Percentiles rank a stretch among this genome's conserved stretches.
phyloP scores from a whole-genome alignment of 2,888 invertebrate species.

The Netelia inedita region DNA sequence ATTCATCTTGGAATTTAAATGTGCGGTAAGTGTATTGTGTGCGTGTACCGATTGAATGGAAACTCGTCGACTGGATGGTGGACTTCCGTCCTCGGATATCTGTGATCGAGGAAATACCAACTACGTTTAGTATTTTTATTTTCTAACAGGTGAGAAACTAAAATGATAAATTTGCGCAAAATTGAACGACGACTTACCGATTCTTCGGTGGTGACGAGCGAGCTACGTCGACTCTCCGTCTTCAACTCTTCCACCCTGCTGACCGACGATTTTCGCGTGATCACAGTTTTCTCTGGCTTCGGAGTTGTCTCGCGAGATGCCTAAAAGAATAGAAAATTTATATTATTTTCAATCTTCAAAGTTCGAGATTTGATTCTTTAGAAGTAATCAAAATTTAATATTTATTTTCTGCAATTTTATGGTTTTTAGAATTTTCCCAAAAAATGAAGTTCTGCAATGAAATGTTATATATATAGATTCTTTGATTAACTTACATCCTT shows the following conservation, averaged over 20 bases:
- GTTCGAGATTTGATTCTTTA: not conserved
- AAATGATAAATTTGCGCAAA: conserved; percentile 19
- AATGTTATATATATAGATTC: not conserved
- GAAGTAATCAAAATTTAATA: not conserved
- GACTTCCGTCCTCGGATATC: conserved; percentile 78
- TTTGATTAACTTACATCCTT: conserved; percentile 73
- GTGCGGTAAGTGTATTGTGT: conserved; percentile 24
- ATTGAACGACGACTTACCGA: conserved; percentile 71
- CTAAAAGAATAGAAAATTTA: conserved; percentile 33
- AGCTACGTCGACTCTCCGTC: conserved; percentile 83
- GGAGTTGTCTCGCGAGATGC: conserved; percentile 76
- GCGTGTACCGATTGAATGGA: conserved; percentile 80
- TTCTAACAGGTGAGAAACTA: not conserved
- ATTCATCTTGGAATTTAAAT: conserved; percentile 19
- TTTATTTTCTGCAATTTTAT: no score
- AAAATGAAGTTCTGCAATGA: not conserved
- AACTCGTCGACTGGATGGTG: conserved; percentile 78
- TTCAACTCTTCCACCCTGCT: conserved; percentile 82
- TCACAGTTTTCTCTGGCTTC: conserved; percentile 78
- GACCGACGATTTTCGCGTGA: conserved; percentile 80
- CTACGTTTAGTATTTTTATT: conserved; percentile 4
- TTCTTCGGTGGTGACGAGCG: conserved; percentile 79
- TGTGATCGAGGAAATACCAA: conserved; percentile 69
- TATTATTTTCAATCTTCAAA: not conserved
- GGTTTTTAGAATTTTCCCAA: no score